Evolutionary conservation across 2,113 vertebrate species (phyloP).

Genomic region (Trichomycterus rosablanca): DNA sequence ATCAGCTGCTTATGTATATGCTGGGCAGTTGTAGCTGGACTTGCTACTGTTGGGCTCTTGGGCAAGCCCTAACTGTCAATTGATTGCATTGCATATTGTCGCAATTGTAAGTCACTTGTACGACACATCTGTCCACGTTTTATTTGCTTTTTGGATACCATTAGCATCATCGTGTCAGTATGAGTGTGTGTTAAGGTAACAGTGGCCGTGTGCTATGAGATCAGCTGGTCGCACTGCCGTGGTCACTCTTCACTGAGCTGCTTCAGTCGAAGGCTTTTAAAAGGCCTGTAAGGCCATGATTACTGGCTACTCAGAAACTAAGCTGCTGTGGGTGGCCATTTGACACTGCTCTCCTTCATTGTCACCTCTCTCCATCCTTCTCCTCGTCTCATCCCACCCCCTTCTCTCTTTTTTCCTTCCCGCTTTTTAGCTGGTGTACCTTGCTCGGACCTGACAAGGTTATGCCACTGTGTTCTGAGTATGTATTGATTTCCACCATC

Average conservation of each 20-base stretch:
- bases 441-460: conserved; percentile 74
- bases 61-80: too few relatives aligned
- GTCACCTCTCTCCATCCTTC: conserved; percentile 22
- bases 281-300: conserved; percentile 52
- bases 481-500: conserved; percentile 73
- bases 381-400: not conserved
- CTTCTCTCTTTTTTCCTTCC: conserved; percentile 37
- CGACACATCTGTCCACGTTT: not conserved
- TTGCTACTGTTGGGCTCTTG: too few relatives aligned
- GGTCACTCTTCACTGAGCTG: conserved; percentile 45
- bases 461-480: conserved; percentile 68
- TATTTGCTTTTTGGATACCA: not conserved
- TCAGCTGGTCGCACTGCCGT: conserved; percentile 59
- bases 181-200: conserved; percentile 50
- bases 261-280: conserved; percentile 64
- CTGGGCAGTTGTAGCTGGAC: too few relatives aligned
- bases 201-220: conserved; percentile 52
- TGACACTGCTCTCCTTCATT: conserved; percentile 32
- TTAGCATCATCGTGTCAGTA: conserved; percentile 11
- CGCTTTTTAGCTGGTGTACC: conserved; percentile 61
- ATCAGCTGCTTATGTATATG: too few relatives aligned
- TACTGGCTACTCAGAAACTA: conserved; percentile 53
- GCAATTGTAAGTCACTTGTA: too few relatives aligned
- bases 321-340: conserved; percentile 46
- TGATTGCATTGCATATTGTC: too few relatives aligned